Percentiles rank a stretch among this genome's conserved stretches.
These are phyloP conservation scores for Rousettus leschenaultii DNA, from an alignment of 2,113 vertebrate species.

Conservation along the genomic window DNA sequence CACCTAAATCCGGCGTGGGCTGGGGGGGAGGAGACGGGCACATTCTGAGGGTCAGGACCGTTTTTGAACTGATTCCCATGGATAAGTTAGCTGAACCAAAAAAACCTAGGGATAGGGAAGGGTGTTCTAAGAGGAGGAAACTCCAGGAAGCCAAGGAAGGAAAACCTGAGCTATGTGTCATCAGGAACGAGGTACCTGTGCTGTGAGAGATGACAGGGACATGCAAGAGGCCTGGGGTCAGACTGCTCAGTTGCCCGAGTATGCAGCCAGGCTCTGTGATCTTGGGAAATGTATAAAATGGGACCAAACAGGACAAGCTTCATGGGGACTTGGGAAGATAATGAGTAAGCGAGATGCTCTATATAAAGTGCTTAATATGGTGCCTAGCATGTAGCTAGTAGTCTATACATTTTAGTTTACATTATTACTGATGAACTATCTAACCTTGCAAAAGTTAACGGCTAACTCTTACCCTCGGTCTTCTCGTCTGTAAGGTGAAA, in stretches of 20 bases:
- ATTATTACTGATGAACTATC: neutral
- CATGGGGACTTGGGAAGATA: neutral
- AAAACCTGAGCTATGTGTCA: neutral
- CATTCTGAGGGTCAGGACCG: neutral
- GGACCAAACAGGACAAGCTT: neutral
- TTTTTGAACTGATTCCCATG: neutral
- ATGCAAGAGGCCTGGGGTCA: neutral
- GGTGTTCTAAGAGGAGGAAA: neutral
- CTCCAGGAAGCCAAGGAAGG: neutral
- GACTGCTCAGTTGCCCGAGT: neutral
- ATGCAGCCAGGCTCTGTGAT: neutral
- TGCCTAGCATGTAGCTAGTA: neutral
- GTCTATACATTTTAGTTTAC: neutral
- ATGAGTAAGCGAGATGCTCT: neutral
- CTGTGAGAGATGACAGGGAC: neutral
- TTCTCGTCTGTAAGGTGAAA: neutral
- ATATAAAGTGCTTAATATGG: rapidly evolving
- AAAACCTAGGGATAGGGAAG: neutral
- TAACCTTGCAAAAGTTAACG: neutral
- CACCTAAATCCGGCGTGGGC: rapidly evolving
- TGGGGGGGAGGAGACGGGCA: no score
- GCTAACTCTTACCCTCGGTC: neutral
- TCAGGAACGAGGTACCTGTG: neutral
- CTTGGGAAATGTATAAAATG: neutral
- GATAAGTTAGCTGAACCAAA: neutral